Percentiles rank a stretch among this genome's conserved stretches.
Conservation (phyloP, 2,113 vertebrate species). For the Brachyistius frenatus region DNA sequence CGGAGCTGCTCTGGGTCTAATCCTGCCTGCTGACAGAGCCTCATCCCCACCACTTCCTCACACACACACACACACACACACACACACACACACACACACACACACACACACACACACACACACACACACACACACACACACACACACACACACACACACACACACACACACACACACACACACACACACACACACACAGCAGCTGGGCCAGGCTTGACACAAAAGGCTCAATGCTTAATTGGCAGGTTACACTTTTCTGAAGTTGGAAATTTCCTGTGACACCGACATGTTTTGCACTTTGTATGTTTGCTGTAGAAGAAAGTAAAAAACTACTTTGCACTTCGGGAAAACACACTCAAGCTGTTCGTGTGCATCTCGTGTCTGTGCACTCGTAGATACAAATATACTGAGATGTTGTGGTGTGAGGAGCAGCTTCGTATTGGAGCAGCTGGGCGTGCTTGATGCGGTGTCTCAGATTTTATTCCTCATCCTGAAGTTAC, state of each 20-base stretch:
- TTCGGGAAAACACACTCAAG: background rate
- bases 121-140: constrained; percentile 40
- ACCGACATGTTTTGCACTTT: constrained; percentile 41
- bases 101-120: constrained; percentile 25
- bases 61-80: constrained; percentile 36
- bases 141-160: constrained; percentile 38
- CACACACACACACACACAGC: constrained; percentile 42
- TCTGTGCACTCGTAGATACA: background rate
- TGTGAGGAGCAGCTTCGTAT: background rate
- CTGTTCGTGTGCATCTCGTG: background rate
- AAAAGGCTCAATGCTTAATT: constrained; percentile 68
- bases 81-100: constrained; percentile 39
- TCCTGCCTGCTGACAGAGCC: constrained; percentile 77
- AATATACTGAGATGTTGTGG: background rate
- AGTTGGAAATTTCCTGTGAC: constrained; percentile 68
- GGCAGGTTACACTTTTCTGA: constrained; percentile 61
- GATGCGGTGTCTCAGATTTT: too few species aligned
- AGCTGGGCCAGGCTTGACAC: constrained; percentile 60
- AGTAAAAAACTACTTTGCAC: constrained; percentile 1
- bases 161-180: constrained; percentile 37
- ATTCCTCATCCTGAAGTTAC: background rate
- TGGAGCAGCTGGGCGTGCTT: background rate
- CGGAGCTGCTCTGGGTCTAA: constrained; percentile 64
- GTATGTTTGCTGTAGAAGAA: constrained; percentile 14
- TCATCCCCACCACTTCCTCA: constrained; percentile 71